Percentiles rank a stretch among this genome's conserved stretches.
Conservation (phyloP, 2,888 invertebrate species). For the Calephelis perditalis region DNA sequence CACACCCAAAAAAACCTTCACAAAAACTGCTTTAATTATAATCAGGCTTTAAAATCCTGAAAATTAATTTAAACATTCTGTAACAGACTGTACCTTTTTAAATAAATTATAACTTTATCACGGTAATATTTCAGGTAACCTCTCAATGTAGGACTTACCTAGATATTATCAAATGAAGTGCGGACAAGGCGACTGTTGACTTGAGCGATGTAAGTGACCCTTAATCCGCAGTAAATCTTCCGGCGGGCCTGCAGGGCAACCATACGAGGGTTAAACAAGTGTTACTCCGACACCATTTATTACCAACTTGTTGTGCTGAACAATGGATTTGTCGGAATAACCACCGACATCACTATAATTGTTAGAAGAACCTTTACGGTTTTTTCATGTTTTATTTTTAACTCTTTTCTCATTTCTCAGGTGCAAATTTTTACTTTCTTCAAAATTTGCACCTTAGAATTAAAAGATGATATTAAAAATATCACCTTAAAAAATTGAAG, state of each 20-base stretch:
- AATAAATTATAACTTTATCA: slow-evolving; percentile 13
- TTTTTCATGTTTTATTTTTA: no score
- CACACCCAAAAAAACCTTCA: no score
- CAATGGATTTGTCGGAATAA: slow-evolving; percentile 36
- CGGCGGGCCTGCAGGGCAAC: slow-evolving; percentile 39
- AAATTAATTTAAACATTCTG: neutral
- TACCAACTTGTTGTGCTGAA: slow-evolving; percentile 50
- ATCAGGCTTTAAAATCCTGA: no score
- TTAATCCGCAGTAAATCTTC: slow-evolving; percentile 75
- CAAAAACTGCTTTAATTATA: no score
- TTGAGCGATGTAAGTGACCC: slow-evolving; percentile 74
- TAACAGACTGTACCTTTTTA: neutral
- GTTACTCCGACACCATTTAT: slow-evolving; percentile 68
- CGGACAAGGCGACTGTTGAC: slow-evolving; percentile 64
- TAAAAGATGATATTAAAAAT: no score
- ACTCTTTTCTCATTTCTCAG: no score
- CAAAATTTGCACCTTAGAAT: no score
- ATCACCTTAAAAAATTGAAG: no score
- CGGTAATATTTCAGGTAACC: slow-evolving; percentile 27
- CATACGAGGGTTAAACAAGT: slow-evolving; percentile 65
- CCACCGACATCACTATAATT: slow-evolving; percentile 26
- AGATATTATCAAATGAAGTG: slow-evolving; percentile 63
- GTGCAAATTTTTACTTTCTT: no score
- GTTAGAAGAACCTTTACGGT: slow-evolving; percentile 14
- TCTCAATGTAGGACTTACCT: slow-evolving; percentile 45